Base-by-base conservation (phyloP, 2,797 vertebrate genomes). In the Megaceryle alcyon region DNA sequence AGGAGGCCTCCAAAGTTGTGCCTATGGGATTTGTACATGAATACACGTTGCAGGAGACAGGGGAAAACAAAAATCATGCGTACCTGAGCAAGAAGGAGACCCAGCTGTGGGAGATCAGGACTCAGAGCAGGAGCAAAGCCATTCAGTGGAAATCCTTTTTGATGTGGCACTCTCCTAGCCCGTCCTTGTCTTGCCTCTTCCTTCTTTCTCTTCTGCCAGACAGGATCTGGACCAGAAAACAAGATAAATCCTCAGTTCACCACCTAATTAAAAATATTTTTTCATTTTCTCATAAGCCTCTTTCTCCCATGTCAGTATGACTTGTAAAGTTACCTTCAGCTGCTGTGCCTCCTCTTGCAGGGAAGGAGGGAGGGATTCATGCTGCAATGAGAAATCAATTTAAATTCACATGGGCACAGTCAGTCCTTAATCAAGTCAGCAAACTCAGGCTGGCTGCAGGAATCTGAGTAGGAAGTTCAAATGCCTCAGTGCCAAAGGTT, bases 341-440 rank as follows among this genome's bases (percentile, higher is more conserved):
- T 80, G 48, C 60, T 48, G 29, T 43, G 71, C 54, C 49, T 91
- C 54, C 72, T 75, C 65, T 76, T 3, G 3, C 23, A 60, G 37
- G n/a, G 44, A 78, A 31, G 26, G 9, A 82, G 31, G 26, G 51
- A 65, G 43, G 31, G 46, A 73, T 68, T 92, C 85, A 56, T 31
- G 43, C n/a, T 79, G 85, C 69, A 85, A 31, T n/a, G 35, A 91
- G 84, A 94, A 94, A 95, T 88, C 89, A 93, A 49, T 94, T 86
- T 88, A 91, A 91, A 96, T 88, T 89, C 89, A 94, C 54, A 56
- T n/a, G 46, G 53, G 57, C 72, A 86, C 70, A 78, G 82, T 59
- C 94, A 89, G 54, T 81, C 76, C 72, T 89, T 91, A 91, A 84
- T 91, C 76, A 56, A 76, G 84, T 83, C 69, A 83, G 86, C 69